Base-by-base conservation (phyloP, 2,113 vertebrate genomes). In the Microcebus ravelobensis region DNA sequence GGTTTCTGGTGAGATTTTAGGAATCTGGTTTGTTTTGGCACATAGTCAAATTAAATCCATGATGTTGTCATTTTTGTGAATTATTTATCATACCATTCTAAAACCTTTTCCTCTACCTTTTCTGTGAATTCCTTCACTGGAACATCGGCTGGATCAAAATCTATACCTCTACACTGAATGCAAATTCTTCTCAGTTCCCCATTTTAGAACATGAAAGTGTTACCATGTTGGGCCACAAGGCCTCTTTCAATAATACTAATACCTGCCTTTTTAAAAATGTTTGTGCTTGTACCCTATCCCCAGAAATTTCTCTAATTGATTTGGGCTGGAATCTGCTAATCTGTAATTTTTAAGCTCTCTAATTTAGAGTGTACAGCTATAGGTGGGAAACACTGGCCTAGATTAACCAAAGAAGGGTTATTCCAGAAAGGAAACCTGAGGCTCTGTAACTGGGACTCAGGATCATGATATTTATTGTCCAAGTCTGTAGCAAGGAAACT, bases 401-500 rank as follows among this genome's bases (percentile, higher is more conserved):
- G 3, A 48, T 57, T 50, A 93, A 82, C 42, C 20, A 79, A 96
- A 36, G 23, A 68, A 95, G n/a, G 10, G 13, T 67, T 73, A 86
- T 36, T 70, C 7, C 48, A 27, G 91, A 90, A 92, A 93, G 55
- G 20, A 93, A 93, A 50, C 48, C 42, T 27, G 13, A 86, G 17
- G 68, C 45, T 92, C 34, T 70, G 5, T 84, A 93, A 68, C 48
- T 80, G 59, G 25, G 59, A 91, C 65, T 86, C 95, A 83, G 63
- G 91, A 65, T 6, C 63, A 85, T 4, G 5, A 29, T 87, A 67
- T 71, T 94, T 91, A 95, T 81, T 90, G 52, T 76, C 42, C 68
- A 79, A 45, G 13, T 88, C 83, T 79, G 57, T 71, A 86, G 52
- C 50, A 90, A 95, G 55, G 87, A 96, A 91, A 67, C 52, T 45